These are phyloP conservation scores for Actenoides hombroni DNA, from an alignment of 2,113 vertebrate genomes.

Conservation along the genomic window DNA sequence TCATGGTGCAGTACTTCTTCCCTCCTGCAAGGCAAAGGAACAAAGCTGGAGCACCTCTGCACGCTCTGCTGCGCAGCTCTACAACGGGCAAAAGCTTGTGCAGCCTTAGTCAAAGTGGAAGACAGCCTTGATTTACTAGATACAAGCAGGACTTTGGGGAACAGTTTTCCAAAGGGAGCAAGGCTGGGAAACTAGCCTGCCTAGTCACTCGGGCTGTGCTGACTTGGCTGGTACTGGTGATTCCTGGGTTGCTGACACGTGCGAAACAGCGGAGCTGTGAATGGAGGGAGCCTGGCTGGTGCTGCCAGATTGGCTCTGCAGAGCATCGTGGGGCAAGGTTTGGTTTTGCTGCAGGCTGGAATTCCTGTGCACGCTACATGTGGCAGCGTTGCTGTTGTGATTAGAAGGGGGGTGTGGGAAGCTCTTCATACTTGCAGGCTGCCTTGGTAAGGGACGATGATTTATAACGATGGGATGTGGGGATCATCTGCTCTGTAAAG, in stretches of 20 bases:
- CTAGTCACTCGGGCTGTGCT: not conserved
- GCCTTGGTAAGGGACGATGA: not conserved
- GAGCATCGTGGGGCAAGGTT: not conserved
- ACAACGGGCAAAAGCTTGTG: not conserved
- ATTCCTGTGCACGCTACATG: not conserved
- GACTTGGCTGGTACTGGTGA: not conserved
- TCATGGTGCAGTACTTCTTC: not conserved
- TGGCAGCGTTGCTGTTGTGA: not conserved
- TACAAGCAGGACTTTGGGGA: not conserved
- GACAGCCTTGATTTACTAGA: not conserved
- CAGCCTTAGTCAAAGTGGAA: not conserved
- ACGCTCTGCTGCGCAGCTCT: not conserved
- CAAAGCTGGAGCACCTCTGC: not conserved
- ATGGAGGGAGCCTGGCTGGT: not conserved
- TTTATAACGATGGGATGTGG: not conserved
- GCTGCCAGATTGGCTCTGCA: not conserved
- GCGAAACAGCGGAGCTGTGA: not conserved
- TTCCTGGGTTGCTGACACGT: not conserved
- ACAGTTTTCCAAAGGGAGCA: not conserved
- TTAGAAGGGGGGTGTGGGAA: not conserved
- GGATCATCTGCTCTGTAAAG: not conserved
- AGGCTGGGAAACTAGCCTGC: not conserved
- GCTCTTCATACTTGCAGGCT: not conserved
- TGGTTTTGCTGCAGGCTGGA: not conserved
- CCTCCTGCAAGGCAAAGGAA: not conserved